phyloP scores from a whole-genome alignment of 2,888 invertebrate genomes.

The Cheilosia soror region DNA sequence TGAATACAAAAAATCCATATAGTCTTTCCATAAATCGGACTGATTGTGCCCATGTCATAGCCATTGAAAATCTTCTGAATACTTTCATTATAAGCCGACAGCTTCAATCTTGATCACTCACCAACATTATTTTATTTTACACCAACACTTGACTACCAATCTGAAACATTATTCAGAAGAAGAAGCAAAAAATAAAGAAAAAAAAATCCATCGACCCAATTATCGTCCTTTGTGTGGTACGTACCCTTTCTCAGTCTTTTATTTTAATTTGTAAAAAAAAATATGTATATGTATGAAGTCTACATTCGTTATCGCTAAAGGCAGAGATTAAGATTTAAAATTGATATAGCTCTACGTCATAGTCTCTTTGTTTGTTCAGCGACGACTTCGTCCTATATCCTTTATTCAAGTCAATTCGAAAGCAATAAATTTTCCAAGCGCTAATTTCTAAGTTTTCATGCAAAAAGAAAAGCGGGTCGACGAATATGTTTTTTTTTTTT shows the following conservation, averaged over 20 bases:
- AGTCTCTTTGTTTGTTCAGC: constrained; percentile 20
- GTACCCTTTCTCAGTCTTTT: constrained; percentile 10
- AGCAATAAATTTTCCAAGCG: constrained; percentile 72
- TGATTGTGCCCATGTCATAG: background rate
- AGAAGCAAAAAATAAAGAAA: background rate
- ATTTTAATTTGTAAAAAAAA: constrained; percentile 51
- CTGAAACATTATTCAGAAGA: background rate
- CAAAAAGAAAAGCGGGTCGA: constrained; percentile 54
- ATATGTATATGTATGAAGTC: constrained; percentile 51
- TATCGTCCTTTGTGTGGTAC: constrained; percentile 28
- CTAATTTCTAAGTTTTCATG: constrained; percentile 74
- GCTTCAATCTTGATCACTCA: constrained; percentile 1
- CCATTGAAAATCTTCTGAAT: background rate
- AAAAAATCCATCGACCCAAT: constrained; percentile 34
- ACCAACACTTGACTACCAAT: constrained; percentile 22
- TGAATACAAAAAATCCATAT: background rate
- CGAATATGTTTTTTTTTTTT: constrained; percentile 16
- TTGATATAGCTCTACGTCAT: constrained; percentile 62
- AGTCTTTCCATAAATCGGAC: background rate
- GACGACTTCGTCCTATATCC: constrained; percentile 39
- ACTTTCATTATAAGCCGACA: background rate
- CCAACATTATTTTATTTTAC: constrained; percentile 33
- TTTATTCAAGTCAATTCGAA: constrained; percentile 65
- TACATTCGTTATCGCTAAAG: constrained; percentile 60
- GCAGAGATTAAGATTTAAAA: constrained; percentile 73